Percentiles rank a stretch among this genome's conserved stretches.
These are phyloP conservation scores for Phortica variegata DNA, from an alignment of 1,140 invertebrate species.

Conservation along the genomic window DNA sequence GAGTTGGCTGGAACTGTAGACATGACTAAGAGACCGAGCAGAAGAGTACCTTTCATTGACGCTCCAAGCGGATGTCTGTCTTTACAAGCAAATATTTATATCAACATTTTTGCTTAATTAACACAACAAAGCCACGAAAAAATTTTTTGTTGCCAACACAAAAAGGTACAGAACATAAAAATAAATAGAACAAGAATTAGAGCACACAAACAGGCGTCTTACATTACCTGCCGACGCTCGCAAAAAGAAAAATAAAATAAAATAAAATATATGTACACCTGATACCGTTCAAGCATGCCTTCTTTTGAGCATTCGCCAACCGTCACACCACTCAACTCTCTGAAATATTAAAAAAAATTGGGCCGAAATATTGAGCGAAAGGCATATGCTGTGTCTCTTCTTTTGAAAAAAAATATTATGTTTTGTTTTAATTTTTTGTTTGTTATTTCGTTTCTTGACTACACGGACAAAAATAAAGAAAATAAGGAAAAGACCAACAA, in stretches of 20 bases:
- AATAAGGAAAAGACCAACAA: constrained; percentile 15
- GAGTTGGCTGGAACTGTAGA: too few species aligned
- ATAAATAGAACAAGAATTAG: constrained; percentile 16
- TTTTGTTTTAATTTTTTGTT: constrained; percentile 35
- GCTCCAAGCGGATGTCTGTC: too few species aligned
- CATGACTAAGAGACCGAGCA: too few species aligned
- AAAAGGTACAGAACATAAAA: constrained; percentile 18
- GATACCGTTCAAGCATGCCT: too few species aligned
- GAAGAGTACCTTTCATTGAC: too few species aligned
- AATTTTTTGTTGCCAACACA: constrained; percentile 34
- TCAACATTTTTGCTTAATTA: constrained; percentile 46
- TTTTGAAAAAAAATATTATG: constrained; percentile 28
- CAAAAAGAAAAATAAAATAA: too few species aligned
- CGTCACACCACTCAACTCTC: too few species aligned
- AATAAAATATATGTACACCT: too few species aligned
- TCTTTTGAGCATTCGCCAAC: too few species aligned
- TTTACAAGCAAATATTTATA: constrained; percentile 14
- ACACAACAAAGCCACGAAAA: constrained; percentile 37
- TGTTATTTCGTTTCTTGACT: constrained; percentile 11
- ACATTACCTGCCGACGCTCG: constrained; percentile 21
- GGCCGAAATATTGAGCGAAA: too few species aligned
- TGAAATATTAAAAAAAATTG: too few species aligned
- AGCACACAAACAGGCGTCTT: constrained; percentile 20
- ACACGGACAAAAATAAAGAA: background rate
- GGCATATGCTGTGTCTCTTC: too few species aligned